These are phyloP conservation scores for Pogonocherus hispidulus DNA, from an alignment of 2,888 invertebrate species.

Conservation along the genomic window DNA sequence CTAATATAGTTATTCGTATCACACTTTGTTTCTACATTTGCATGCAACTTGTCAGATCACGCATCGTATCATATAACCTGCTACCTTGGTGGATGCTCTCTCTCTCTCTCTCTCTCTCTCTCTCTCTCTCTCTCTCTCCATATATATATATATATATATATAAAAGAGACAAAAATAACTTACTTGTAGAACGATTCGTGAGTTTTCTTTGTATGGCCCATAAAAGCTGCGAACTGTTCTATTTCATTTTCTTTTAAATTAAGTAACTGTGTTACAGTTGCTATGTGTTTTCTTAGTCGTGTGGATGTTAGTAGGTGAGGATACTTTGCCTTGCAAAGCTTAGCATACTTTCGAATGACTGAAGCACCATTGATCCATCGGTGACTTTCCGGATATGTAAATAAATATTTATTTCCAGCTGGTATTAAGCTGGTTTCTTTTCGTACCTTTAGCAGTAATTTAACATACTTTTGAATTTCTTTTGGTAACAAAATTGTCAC, in stretches of 20 bases:
- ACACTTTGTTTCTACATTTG: too few species aligned
- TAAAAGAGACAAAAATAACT: too few species aligned
- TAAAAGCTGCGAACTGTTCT: constrained; percentile 36
- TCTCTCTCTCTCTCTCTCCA: too few species aligned
- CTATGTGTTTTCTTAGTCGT: constrained; percentile 35
- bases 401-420: background rate
- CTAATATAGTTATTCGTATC: too few species aligned
- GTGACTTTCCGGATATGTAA: background rate
- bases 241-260: constrained; percentile 32
- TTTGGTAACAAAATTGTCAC: constrained; percentile 23
- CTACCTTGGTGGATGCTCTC: too few species aligned
- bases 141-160: too few species aligned
- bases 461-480: constrained; percentile 21
- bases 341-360: background rate
- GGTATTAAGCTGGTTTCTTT: background rate
- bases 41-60: too few species aligned
- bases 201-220: constrained; percentile 37
- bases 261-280: constrained; percentile 33
- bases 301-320: constrained; percentile 41
- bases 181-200: constrained; percentile 39
- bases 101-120: too few species aligned
- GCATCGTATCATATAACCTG: too few species aligned
- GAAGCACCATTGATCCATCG: background rate
- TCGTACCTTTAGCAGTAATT: background rate
- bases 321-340: constrained; percentile 40